Percentiles rank a stretch among this genome's conserved stretches.
Evolutionary conservation across 2,888 invertebrate genomes (phyloP).

Genomic region (Eupsilia transversa): DNA sequence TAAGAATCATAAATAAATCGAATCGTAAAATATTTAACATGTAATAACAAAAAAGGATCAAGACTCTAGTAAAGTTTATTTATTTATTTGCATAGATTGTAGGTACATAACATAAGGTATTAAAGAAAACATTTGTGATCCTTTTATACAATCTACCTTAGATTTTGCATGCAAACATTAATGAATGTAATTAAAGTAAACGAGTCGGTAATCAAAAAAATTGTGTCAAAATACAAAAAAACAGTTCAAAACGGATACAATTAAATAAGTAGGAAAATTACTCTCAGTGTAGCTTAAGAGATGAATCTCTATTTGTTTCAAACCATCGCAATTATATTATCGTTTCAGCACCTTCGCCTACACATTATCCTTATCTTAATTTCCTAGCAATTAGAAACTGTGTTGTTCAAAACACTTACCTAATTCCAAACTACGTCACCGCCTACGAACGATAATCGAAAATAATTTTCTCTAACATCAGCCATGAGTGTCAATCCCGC

Average conservation of each 20-base stretch:
- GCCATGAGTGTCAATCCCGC: conserved; percentile 60
- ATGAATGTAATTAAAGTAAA: too few species aligned
- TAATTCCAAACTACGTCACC: conserved; percentile 19
- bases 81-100: too few species aligned
- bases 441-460: conserved; percentile 39
- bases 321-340: not conserved
- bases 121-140: too few species aligned
- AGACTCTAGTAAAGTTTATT: too few species aligned
- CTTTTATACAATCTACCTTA: too few species aligned
- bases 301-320: not conserved
- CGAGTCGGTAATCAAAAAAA: too few species aligned
- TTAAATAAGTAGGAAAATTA: too few species aligned
- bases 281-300: not conserved
- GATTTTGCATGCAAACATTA: too few species aligned
- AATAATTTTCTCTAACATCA: conserved; percentile 63
- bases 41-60: not conserved
- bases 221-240: too few species aligned
- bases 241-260: too few species aligned
- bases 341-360: not conserved
- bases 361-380: not conserved
- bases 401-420: conserved; percentile 1
- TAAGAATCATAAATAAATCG: too few species aligned
- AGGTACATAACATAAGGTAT: too few species aligned
- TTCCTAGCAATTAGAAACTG: conserved; percentile 3
- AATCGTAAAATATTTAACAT: not conserved